Evolutionary conservation across 2,797 vertebrate species (phyloP), one percentile per base, ranked within the genome.

Genomic region (Chromis chromis): DNA sequence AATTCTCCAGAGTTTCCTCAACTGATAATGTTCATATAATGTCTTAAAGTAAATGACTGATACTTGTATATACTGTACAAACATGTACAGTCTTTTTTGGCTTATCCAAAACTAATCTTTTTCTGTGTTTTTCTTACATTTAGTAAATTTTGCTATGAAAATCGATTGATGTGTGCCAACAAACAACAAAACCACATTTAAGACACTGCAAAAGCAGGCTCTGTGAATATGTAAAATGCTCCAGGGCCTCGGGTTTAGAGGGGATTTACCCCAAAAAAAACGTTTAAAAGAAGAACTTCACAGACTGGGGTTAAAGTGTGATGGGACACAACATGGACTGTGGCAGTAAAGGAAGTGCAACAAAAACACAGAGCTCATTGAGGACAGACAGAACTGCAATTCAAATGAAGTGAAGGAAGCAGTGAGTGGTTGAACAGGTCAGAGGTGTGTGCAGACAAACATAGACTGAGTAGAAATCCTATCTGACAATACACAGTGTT

Each of bases 351-450:
- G 50, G 69, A 83, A 50, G 48, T 40, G 56, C 36, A 46, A 39
- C 42, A 42, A 59, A 56, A 76, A 75, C 61, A 70, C 21, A 42
- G 55, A 49, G 16, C 28, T 55, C 31, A 59, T 52, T 78, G 65
- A 76, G 60, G 2, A 52, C 59, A 21, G 36, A 57, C 28, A 22
- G n/a, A 50, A 31, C 22, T 40, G 21, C 9, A 59, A 60, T 36
- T 49, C 9, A 65, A 36, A 54, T 33, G 39, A 28, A 3, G 19
- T 17, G 39, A 44, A 24, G 36, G 50, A 70, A 57, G 55, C 39
- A 46, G 42, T 6, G 12, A 39, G 40, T 4, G 52, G 25, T n/a
- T 70, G 14, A 24, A 7, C 42, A 14, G 21, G 40, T 49, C 31
- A 49, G 46, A 33, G 11, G 21, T 50, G 19, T 48, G 31, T 16